Conservation (phyloP, 2,113 vertebrate species). For the Thamnophis sirtalis region DNA sequence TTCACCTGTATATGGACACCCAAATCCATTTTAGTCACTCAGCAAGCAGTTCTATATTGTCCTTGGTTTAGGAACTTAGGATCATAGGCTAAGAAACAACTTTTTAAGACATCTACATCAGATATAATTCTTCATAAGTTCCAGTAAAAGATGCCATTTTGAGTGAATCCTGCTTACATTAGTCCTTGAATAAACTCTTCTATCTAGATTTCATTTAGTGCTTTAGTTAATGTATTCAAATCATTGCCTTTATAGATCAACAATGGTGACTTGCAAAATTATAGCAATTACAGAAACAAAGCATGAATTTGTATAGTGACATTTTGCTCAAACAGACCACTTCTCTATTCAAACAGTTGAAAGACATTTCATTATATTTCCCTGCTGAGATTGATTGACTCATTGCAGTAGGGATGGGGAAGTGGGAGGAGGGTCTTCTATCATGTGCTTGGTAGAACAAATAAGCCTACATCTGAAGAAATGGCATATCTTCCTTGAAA, state of each 20-base stretch:
- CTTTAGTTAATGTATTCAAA: not conserved
- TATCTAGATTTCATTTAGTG: not conserved
- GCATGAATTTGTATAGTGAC: not conserved
- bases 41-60: accelerated
- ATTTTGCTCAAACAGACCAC: not conserved
- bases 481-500: not conserved
- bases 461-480: not conserved
- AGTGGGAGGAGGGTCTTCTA: not conserved
- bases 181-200: not conserved
- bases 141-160: not conserved
- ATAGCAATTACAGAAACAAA: not conserved
- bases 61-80: not conserved
- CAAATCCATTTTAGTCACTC: too few relatives aligned
- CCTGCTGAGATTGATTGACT: not conserved
- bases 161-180: not conserved
- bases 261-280: not conserved
- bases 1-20: accelerated
- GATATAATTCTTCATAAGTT: not conserved
- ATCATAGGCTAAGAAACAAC: not conserved
- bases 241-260: not conserved
- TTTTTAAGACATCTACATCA: not conserved
- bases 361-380: not conserved
- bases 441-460: not conserved
- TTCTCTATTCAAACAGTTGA: not conserved
- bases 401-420: not conserved